Conservation (phyloP, 1,140 invertebrate genomes). For the Antheraea pernyi region DNA sequence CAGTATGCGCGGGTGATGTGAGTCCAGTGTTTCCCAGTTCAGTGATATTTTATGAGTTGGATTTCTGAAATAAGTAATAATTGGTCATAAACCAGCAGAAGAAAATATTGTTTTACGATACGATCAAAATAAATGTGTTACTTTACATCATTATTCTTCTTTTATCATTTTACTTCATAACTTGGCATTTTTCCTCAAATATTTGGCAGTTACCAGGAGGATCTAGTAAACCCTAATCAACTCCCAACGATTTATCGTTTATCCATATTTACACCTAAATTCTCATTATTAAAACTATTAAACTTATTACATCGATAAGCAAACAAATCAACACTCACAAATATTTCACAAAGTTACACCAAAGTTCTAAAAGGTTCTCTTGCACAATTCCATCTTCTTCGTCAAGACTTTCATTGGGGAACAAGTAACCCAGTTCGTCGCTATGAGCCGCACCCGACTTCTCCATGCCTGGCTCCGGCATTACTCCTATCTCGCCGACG, state of each 20-base stretch:
- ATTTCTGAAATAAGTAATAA: conserved; percentile 35
- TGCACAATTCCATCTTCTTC: conserved; percentile 51
- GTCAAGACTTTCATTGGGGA: conserved; percentile 35
- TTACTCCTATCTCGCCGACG: conserved; percentile 42
- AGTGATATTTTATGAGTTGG: conserved; percentile 32
- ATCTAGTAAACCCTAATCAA: too few species aligned
- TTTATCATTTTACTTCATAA: too few species aligned
- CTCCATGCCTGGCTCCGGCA: conserved; percentile 31
- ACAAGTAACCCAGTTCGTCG: conserved; percentile 61
- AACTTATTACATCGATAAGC: too few species aligned
- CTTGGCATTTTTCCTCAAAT: too few species aligned
- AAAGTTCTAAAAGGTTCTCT: conserved; percentile 41
- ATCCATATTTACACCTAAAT: too few species aligned
- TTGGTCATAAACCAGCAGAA: too few species aligned
- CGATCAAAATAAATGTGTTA: too few species aligned
- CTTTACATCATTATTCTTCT: too few species aligned
- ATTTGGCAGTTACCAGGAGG: too few species aligned
- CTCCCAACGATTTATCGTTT: too few species aligned
- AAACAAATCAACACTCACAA: conserved; percentile 43
- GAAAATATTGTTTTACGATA: too few species aligned
- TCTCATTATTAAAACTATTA: too few species aligned
- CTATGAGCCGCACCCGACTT: conserved; percentile 62
- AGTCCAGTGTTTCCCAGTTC: conserved; percentile 41
- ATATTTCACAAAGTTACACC: conserved; percentile 65
- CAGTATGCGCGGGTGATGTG: conserved; percentile 35